Percentiles rank a stretch among this genome's conserved stretches.
These are phyloP conservation scores for Catagonus wagneri DNA, from an alignment of 2,113 vertebrate species.

Conservation along the genomic window DNA sequence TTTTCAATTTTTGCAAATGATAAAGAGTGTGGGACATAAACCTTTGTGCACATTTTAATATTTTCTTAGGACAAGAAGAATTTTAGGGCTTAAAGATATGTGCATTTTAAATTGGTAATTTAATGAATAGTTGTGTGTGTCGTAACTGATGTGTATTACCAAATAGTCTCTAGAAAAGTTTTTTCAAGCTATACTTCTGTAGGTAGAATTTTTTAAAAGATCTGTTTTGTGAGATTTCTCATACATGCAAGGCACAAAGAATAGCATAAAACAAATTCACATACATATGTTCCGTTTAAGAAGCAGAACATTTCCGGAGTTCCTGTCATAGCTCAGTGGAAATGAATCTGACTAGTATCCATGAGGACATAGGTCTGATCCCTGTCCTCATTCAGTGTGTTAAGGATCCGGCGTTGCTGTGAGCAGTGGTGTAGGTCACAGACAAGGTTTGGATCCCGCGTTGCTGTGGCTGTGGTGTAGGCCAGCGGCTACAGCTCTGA, in stretches of 20 bases:
- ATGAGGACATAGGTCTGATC: too few species aligned
- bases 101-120: not conserved
- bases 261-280: not conserved
- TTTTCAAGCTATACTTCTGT: not conserved
- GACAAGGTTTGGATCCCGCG: too few species aligned
- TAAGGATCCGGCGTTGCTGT: too few species aligned
- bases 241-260: not conserved
- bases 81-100: not conserved
- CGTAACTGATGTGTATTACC: not conserved
- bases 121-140: not conserved
- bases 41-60: not conserved
- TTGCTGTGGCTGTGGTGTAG: too few species aligned
- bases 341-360: too few species aligned
- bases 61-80: constrained; percentile 27
- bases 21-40: not conserved
- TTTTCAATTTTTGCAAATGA: constrained; percentile 12
- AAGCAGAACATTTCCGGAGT: not conserved
- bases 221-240: not conserved
- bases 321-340: too few species aligned
- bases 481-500: too few species aligned
- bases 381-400: too few species aligned
- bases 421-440: too few species aligned
- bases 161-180: not conserved
- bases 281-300: not conserved
- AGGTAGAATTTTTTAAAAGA: not conserved